A percentile compares a stretch with the other conserved stretches of the same genome.
Evolutionary conservation across 2,797 vertebrate genomes (phyloP).

Genomic region (Eupleurogrammus muticus): DNA sequence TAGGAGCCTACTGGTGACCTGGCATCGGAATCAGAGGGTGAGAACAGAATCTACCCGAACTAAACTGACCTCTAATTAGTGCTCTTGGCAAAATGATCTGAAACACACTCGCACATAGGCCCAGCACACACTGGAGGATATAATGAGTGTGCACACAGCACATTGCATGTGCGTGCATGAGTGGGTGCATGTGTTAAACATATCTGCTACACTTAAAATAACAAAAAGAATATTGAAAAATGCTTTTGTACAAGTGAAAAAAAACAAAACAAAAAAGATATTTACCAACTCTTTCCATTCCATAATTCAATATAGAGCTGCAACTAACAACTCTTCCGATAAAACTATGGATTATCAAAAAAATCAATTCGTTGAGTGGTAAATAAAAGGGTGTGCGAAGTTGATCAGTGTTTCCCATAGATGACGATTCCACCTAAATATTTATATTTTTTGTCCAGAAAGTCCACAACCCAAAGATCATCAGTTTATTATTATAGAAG

Average conservation of each 20-base stretch:
- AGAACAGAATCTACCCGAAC: slow-evolving; percentile 82
- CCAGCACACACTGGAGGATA: slow-evolving; percentile 56
- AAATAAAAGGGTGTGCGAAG: no score
- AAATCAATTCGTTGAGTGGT: no score
- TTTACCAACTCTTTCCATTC: no score
- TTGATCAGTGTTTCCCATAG: no score
- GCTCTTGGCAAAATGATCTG: slow-evolving; percentile 84
- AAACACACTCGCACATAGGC: slow-evolving; percentile 77
- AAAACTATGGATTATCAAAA: no score
- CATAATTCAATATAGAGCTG: no score
- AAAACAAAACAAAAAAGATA: no score
- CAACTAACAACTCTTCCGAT: no score
- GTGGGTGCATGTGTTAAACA: slow-evolving; percentile 34
- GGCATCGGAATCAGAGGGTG: slow-evolving; percentile 73
- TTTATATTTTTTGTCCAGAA: no score
- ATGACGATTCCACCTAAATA: no score
- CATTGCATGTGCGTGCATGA: slow-evolving; percentile 24
- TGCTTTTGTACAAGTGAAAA: background rate
- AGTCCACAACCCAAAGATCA: no score
- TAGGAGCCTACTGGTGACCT: slow-evolving; percentile 75
- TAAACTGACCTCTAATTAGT: slow-evolving; percentile 87
- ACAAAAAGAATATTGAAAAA: background rate
- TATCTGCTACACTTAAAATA: background rate
- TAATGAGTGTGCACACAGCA: background rate
- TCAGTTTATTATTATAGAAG: no score